Evolutionary conservation across 2,888 invertebrate genomes (phyloP), one percentile per base, ranked within the genome.

Genomic region (Meiosimyza decipiens): DNA sequence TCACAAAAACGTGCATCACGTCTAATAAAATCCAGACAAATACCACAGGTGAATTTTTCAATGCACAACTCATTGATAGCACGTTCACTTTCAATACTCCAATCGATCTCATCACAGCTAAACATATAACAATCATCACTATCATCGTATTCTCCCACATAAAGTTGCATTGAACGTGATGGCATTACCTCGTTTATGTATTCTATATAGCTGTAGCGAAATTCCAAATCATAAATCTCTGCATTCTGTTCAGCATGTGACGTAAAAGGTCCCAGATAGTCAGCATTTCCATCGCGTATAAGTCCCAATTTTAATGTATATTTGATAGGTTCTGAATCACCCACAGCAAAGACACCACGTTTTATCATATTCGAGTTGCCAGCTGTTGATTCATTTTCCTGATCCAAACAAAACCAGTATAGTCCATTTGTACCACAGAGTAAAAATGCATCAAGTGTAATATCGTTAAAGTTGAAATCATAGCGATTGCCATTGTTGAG

Each of bases 301-400:
- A 71, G 68, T 1, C 79, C 79, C 28, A 80, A 49, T 63, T 80
- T 80, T 0, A 76, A 7, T 2, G 72, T 76, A 28, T 78, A 81
- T 1, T 79, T 60, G 13, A 73, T 73, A 6, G 75, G 71, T 12
- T 79, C 75, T 0, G 81, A 79, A 3, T 76, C 75, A n/a, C 79
- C 80, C n/a, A 81, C 77, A 62, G 76, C 78, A 22, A 80, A 81
- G n/a, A 80, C 49, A 0, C 80, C 79, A 16, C 78, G 75, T 1
- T 72, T 66, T 3, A 79, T 63, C 12, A 67, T 72, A 33, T 71
- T 47, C n/a, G n/a, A 13, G 40, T 16, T 28, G 1, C 3, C 49
- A 40, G 40, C 40, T 40, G n/a, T n/a, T n/a, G 28, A 28, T 7
- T 59, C 3, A 12, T 60, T 59, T 0, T 69, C 11, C 1, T 70